Conservation (phyloP, 2,113 vertebrate genomes). For the Hippocampus barbouri region DNA sequence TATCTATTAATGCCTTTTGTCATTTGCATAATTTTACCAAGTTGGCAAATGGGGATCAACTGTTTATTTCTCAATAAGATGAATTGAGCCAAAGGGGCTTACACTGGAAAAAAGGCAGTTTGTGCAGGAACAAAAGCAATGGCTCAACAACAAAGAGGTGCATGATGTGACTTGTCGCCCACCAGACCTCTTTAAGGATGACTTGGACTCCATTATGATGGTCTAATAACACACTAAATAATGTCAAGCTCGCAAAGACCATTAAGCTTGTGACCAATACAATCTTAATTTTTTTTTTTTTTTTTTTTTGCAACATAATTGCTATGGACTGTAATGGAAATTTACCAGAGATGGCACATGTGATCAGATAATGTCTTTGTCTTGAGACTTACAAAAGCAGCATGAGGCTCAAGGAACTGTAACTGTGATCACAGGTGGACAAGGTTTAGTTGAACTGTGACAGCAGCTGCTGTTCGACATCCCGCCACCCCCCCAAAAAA, state of each 20-base stretch:
- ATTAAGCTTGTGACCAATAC: background rate
- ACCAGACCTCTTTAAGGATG: constrained; percentile 33
- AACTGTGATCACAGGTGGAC: background rate
- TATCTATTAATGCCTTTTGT: constrained; percentile 72
- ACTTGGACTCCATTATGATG: constrained; percentile 1
- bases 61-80: constrained; percentile 67
- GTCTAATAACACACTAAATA: background rate
- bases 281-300: background rate
- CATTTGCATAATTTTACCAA: constrained; percentile 78
- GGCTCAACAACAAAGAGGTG: constrained; percentile 51
- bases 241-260: background rate
- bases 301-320: background rate
- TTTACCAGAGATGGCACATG: background rate
- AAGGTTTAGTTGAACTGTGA: too few relatives aligned
- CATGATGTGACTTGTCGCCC: constrained; percentile 24
- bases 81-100: constrained; percentile 57
- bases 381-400: background rate
- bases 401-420: background rate
- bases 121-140: constrained; percentile 37
- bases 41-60: constrained; percentile 71
- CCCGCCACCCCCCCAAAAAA: too few relatives aligned
- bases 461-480: too few relatives aligned
- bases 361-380: background rate
- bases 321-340: background rate
- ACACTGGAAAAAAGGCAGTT: constrained; percentile 30